A percentile compares a stretch with the other conserved stretches of the same genome.
phyloP scores from a whole-genome alignment of 30 jellyfish, hydroid and myxozoan genomes.

The Sanderia malayensis region DNA sequence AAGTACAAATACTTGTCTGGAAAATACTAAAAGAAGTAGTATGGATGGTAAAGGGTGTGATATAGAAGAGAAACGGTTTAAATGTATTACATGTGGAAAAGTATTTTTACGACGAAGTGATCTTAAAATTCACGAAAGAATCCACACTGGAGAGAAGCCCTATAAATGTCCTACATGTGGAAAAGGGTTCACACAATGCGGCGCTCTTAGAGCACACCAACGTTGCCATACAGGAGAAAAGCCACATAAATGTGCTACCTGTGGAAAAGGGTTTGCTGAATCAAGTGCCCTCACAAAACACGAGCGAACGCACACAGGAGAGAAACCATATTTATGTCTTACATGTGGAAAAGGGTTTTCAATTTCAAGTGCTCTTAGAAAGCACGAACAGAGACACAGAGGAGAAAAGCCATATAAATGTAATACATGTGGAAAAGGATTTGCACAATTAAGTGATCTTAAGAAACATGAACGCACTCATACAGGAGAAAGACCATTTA shows the following conservation, averaged over 20 bases:
- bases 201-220: slow-evolving; percentile 5
- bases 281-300: slow-evolving; percentile 14
- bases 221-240: slow-evolving; percentile 16
- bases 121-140: no score
- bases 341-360: no score
- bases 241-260: slow-evolving; percentile 16
- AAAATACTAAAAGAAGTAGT: neutral
- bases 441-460: neutral
- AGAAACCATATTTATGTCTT: no score
- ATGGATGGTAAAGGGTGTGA: neutral
- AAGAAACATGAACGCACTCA: slow-evolving; percentile 22
- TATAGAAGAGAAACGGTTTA: neutral
- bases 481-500: slow-evolving; percentile 32
- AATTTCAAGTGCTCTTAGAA: no score
- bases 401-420: slow-evolving; percentile 22
- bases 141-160: neutral
- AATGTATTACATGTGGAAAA: neutral
- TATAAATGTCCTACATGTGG: slow-evolving; percentile 9
- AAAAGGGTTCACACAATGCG: neutral
- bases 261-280: slow-evolving; percentile 23
- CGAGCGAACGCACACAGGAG: slow-evolving; percentile 12
- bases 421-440: slow-evolving; percentile 41
- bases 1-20: neutral
- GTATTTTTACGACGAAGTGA: no score
- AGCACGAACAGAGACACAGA: no score